Conservation (phyloP, 2,888 invertebrate genomes). For the Agelastica alni region DNA sequence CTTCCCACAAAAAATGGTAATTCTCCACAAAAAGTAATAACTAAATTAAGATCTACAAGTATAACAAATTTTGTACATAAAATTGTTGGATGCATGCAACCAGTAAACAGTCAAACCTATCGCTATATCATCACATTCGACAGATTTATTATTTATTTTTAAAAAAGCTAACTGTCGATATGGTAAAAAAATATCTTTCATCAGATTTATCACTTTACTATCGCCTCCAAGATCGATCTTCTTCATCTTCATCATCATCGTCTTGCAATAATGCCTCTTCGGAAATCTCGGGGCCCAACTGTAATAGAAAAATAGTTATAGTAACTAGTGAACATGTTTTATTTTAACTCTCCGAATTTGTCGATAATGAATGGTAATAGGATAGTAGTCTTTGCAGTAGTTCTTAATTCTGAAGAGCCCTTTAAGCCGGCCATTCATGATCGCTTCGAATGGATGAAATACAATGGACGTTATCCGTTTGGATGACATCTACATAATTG, state of each 20-base stretch:
- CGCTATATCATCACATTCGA: conserved; percentile 23
- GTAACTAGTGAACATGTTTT: conserved; percentile 15
- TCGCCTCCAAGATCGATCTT: conserved; percentile 90
- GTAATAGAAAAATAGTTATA: conserved; percentile 14
- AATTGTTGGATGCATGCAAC: conserved; percentile 11
- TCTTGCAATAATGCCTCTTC: conserved; percentile 76
- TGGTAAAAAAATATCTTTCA: conserved; percentile 13
- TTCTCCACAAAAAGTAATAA: too few relatives aligned
- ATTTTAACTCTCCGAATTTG: too few relatives aligned
- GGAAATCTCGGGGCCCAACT: conserved; percentile 55
- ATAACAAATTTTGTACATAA: conserved; percentile 35
- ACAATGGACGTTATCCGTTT: too few relatives aligned
- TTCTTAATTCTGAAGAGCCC: too few relatives aligned
- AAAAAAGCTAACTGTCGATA: conserved; percentile 18
- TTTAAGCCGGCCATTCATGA: too few relatives aligned
- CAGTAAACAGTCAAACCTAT: conserved; percentile 23
- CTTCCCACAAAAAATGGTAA: too few relatives aligned
- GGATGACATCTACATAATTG: too few relatives aligned
- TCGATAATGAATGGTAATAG: too few relatives aligned
- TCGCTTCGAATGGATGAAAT: too few relatives aligned
- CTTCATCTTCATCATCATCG: conserved; percentile 87
- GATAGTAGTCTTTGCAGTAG: too few relatives aligned
- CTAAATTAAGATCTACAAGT: conserved; percentile 15
- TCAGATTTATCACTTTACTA: conserved; percentile 56
- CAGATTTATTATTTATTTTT: conserved; percentile 13